phyloP scores from a whole-genome alignment of 2,113 vertebrate genomes.

The Passer domesticus region DNA sequence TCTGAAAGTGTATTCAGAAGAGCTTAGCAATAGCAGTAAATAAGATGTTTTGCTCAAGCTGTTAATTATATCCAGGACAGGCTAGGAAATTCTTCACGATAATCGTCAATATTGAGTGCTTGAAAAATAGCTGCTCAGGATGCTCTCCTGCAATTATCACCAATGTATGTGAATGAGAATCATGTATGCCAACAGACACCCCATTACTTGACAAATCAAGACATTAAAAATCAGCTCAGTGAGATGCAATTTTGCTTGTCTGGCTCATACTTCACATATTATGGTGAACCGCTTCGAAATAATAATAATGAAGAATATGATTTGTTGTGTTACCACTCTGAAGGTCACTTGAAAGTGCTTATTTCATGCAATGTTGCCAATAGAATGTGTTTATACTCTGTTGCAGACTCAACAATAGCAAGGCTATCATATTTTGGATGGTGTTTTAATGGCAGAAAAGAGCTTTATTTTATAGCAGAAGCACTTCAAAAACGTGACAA shows the following conservation, averaged over 20 bases:
- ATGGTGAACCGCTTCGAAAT: constrained; percentile 42
- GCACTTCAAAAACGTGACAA: not conserved
- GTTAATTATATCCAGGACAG: constrained; percentile 62
- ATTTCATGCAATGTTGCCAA: constrained; percentile 42
- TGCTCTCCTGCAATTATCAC: constrained; percentile 56
- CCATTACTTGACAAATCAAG: constrained; percentile 56
- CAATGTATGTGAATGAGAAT: constrained; percentile 46
- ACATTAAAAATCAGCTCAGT: constrained; percentile 59
- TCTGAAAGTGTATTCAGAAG: not conserved
- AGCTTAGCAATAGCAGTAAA: constrained; percentile 5
- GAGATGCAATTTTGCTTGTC: constrained; percentile 65
- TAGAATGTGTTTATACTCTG: constrained; percentile 59
- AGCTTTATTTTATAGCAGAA: constrained; percentile 2
- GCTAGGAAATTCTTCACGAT: constrained; percentile 62
- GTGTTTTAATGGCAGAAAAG: constrained; percentile 36
- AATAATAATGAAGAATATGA: constrained; percentile 65
- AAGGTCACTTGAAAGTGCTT: constrained; percentile 63
- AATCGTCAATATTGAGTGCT: constrained; percentile 59
- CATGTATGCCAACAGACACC: constrained; percentile 60
- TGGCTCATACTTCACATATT: constrained; percentile 49
- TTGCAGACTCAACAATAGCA: constrained; percentile 63
- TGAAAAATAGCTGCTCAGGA: constrained; percentile 63
- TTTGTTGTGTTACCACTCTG: constrained; percentile 50
- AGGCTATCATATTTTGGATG: constrained; percentile 63
- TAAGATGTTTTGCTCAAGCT: constrained; percentile 38